These are phyloP conservation scores for Drosophila histrio DNA, from an alignment of 2,888 invertebrate species.

Conservation along the genomic window DNA sequence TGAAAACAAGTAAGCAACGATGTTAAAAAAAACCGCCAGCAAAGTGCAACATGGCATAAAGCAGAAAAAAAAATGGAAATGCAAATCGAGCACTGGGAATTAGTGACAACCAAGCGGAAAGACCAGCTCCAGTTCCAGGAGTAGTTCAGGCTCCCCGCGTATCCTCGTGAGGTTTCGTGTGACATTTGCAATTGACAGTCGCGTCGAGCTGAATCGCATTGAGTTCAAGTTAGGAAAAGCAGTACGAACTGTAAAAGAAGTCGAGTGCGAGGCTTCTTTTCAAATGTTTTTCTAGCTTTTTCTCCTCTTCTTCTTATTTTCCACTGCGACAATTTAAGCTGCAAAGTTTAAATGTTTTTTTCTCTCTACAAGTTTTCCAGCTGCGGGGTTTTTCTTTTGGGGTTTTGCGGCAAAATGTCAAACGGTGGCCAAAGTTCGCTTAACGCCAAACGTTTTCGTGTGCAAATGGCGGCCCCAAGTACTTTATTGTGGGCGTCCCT, in stretches of 20 bases:
- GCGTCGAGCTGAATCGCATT: constrained; percentile 59
- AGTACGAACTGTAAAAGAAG: constrained; percentile 28
- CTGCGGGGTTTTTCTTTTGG: constrained; percentile 51
- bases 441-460: constrained; percentile 61
- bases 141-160: constrained; percentile 19
- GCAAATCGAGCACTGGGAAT: constrained; percentile 74
- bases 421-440: constrained; percentile 74
- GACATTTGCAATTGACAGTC: constrained; percentile 80
- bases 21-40: constrained; percentile 7
- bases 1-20: constrained; percentile 20
- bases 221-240: constrained; percentile 37
- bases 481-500: constrained; percentile 28
- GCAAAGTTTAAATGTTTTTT: constrained; percentile 70
- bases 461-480: constrained; percentile 66
- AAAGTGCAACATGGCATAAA: constrained; percentile 40
- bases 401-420: constrained; percentile 76
- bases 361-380: constrained; percentile 48
- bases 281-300: constrained; percentile 6
- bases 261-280: constrained; percentile 54
- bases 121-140: constrained; percentile 34
- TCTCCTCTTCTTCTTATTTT: constrained; percentile 9
- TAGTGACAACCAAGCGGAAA: constrained; percentile 75
- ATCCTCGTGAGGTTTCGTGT: constrained; percentile 53
- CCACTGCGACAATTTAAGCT: constrained; percentile 74
- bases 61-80: constrained; percentile 47